Base-by-base conservation (phyloP, 2,113 vertebrate genomes). In the Rana temporaria region DNA sequence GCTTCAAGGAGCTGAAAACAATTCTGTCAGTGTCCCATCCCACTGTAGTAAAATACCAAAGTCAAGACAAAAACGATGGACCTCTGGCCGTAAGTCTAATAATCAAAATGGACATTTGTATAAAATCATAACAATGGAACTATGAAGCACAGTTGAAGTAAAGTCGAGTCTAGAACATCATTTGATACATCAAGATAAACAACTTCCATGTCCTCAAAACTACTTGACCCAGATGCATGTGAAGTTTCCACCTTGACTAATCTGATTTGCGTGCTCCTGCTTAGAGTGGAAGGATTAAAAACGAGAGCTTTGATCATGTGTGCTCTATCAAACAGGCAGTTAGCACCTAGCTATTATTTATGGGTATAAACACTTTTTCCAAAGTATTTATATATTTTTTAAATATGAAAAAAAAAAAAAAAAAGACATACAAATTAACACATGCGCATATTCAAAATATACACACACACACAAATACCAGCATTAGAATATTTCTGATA, bases 251-350 rank as follows among this genome's bases (percentile, higher is more conserved):
- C 62, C 68, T 38, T 66, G 81, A 86, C 85, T 85, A 89, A 92
- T 86, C 88, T 86, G 83, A 85, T 88, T 77, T 87, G 85, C 85
- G 86, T 87, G 90, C 85, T 90, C 86, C 88, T 89, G 87, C 86
- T 90, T 86, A 88, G 86, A 52, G 76, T 32, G 55, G 24, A 26
- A 24, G 85, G 89, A 89, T 89, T 87, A 89, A 73, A 89, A 73
- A 82, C 59, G 9, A 8, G 18, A 7, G 32, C 78, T 79, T 79
- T 66, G 63, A 56, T 74, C 22, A 34, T 1, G 32, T 59, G 8
- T 24, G 71, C 30, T 60, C 55, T 74, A 75, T 9, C 59, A 75
- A 75, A 62, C 16, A 3, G 26, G 55, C 71, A 60, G 30, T 14
- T n/a, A 74, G 34, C 52, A 16, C 11, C 20, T 3, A 60, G 9